Conservation (phyloP, 2,113 vertebrate genomes). For the Kryptolebias marmoratus region DNA sequence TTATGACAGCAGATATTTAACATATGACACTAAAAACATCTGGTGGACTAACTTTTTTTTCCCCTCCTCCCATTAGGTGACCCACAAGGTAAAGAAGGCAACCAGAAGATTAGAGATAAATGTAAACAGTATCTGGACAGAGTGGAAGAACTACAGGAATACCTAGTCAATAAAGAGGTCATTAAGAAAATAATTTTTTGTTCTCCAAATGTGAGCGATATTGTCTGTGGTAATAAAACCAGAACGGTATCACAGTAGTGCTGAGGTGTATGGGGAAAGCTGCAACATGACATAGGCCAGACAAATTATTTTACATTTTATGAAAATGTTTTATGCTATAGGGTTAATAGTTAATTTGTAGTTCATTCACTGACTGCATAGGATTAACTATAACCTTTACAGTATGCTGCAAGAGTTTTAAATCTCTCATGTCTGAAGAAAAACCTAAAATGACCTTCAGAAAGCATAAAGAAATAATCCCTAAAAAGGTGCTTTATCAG, state of each 20-base stretch:
- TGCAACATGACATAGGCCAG: too few species aligned
- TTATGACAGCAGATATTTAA: neutral
- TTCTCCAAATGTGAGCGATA: constrained; percentile 12
- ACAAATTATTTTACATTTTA: neutral
- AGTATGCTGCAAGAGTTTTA: too few species aligned
- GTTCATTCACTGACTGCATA: too few species aligned
- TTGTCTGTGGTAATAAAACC: neutral
- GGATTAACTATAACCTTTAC: too few species aligned
- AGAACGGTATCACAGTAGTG: neutral
- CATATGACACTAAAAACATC: neutral
- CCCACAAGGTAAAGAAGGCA: constrained; percentile 85
- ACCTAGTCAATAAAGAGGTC: constrained; percentile 79
- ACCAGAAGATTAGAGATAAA: constrained; percentile 83
- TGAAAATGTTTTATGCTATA: too few species aligned
- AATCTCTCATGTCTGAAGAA: too few species aligned
- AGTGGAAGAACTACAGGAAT: constrained; percentile 80
- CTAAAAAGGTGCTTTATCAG: too few species aligned
- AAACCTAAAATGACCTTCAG: too few species aligned
- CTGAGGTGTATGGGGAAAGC: neutral
- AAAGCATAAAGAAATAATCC: too few species aligned
- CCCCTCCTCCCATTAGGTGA: constrained; percentile 71
- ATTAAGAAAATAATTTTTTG: constrained; percentile 10
- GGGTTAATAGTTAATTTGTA: too few species aligned
- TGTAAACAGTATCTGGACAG: constrained; percentile 84
- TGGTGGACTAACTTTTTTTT: neutral